Evolutionary conservation across 1,140 invertebrate species (phyloP), one percentile per base, ranked within the genome.

Genomic region (Papilio polyxenes): DNA sequence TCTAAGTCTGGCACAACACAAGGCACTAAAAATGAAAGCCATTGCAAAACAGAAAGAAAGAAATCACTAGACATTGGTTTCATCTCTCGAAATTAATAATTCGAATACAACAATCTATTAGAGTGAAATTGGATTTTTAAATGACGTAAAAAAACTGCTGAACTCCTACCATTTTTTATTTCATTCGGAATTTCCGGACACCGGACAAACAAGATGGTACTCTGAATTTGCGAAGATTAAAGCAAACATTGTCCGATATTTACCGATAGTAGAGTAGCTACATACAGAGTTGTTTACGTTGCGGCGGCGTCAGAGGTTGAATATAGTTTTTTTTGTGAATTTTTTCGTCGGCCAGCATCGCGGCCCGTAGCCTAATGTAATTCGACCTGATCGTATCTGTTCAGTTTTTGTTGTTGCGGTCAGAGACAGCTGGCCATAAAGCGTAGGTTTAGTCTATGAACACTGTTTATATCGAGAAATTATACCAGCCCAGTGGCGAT

Each of bases 341-440:
- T 93, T 94, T 94, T 93, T 92, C 85, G 75, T 85, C 78, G 84
- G 82, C 88, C 85, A 83, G 81, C 83, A 81, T 69, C 82, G 81
- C 82, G 83, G 85, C 87, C 90, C 89, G 85, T 91, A 90, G 91
- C 89, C 89, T 82, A 91, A 90, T 90, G 92, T 90, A 94, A 94
- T 90, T 88, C 86, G 92, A 93, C 88, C 93, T 92, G 93, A 94
- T 94, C 85, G 88, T 94, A 94, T 94, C 92, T 88, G 88, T 83
- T 86, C 87, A 89, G 85, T 93, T 93, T 94, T 93, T 94, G 91
- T 85, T 81, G 86, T 87, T 92, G 93, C 89, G 93, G 93, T 94
- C 93, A 93, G 90, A 85, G 84, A 87, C 93, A 94, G 93, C 93
- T 94, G 93, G 89, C 83, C 86, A 89, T 88, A 90, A 88, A 90